A percentile compares a stretch with the other conserved stretches of the same genome.
Evolutionary conservation across 2,888 invertebrate species (phyloP).

Genomic region (Phymatocera aterrima): DNA sequence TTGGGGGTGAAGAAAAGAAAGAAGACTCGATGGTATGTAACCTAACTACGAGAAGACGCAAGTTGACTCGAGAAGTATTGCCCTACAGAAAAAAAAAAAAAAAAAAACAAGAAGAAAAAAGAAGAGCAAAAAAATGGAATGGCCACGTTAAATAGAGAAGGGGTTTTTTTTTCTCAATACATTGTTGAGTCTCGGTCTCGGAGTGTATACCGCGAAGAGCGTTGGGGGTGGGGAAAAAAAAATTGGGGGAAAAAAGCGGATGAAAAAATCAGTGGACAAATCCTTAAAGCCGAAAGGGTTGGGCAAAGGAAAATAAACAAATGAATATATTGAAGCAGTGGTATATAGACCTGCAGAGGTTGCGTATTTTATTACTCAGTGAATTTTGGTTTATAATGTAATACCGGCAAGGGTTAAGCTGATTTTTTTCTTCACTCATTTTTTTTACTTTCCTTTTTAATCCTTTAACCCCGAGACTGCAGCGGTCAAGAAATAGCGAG

Average conservation of each 20-base stretch:
- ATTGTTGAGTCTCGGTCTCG: no score
- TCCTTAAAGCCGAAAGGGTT: conserved; percentile 38
- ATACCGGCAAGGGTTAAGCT: conserved; percentile 44
- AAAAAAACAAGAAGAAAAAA: no score
- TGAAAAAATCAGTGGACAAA: conserved; percentile 41
- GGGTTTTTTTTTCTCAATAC: conserved; percentile 1
- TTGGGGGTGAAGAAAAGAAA: not conserved
- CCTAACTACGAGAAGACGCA: not conserved
- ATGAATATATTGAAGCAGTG: conserved; percentile 43
- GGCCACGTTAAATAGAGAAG: conserved; percentile 3
- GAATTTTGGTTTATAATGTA: conserved; percentile 34
- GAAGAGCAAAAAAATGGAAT: no score
- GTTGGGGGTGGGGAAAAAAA: not conserved
- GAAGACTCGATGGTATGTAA: no score
- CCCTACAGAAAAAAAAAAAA: conserved; percentile 41
- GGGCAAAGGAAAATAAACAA: conserved; percentile 29
- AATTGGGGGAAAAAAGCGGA: not conserved
- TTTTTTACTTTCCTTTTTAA: conserved; percentile 20
- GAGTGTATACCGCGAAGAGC: not conserved
- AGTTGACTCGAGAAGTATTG: conserved; percentile 22
- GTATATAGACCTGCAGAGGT: conserved; percentile 15
- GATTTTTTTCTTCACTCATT: conserved; percentile 4
- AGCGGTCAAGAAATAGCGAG: conserved; percentile 14
- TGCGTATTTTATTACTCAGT: conserved; percentile 37
- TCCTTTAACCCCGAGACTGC: conserved; percentile 29